Conservation (phyloP, 2,797 vertebrate genomes). For the Myotis daubentonii region DNA sequence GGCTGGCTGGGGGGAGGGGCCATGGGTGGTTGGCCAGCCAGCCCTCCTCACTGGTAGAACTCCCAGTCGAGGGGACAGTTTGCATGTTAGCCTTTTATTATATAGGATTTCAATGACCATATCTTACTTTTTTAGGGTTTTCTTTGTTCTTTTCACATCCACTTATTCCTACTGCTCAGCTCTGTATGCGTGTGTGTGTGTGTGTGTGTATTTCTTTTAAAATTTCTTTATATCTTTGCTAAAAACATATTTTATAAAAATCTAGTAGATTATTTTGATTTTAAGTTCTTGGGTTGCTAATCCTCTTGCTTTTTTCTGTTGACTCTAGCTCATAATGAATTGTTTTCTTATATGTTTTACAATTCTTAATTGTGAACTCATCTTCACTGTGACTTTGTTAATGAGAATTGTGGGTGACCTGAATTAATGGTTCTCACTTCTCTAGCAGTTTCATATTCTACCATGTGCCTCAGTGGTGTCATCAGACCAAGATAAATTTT, state of each 20-base stretch:
- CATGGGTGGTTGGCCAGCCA: too few relatives aligned
- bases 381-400: background rate
- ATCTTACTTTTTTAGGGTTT: background rate
- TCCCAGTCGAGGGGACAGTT: too few relatives aligned
- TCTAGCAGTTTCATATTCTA: background rate
- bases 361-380: background rate
- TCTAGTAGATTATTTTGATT: background rate
- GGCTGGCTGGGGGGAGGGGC: too few relatives aligned
- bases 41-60: too few relatives aligned
- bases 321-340: background rate
- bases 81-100: too few relatives aligned
- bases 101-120: too few relatives aligned
- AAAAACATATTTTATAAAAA: background rate
- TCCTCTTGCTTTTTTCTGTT: background rate
- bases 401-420: background rate
- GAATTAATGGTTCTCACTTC: background rate
- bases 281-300: background rate
- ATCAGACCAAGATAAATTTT: background rate
- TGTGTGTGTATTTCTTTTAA: background rate
- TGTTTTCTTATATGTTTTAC: conserved; percentile 10
- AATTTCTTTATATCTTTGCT: conserved; percentile 34
- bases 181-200: background rate
- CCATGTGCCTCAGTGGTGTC: background rate
- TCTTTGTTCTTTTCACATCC: background rate
- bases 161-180: background rate